A percentile compares a stretch with the other conserved stretches of the same genome.
Evolutionary conservation across 2,797 vertebrate genomes (phyloP).

Genomic region (Babyrousa celebensis): DNA sequence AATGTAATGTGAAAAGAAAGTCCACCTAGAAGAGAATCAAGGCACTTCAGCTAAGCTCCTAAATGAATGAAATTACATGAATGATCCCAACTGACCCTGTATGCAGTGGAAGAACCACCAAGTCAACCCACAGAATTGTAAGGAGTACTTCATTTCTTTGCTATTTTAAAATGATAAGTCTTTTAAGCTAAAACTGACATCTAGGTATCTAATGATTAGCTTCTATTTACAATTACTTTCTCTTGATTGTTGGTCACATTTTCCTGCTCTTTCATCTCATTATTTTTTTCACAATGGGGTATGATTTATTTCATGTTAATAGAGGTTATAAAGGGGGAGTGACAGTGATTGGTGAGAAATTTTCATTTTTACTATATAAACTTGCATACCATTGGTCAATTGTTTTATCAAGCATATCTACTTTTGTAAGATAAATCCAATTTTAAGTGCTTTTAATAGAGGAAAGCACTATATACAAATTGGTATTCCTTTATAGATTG

Average conservation of each 20-base stretch:
- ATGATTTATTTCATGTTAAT: not conserved
- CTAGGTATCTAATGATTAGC: not conserved
- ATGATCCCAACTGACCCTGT: not conserved
- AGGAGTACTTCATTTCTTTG: not conserved
- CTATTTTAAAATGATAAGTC: constrained; percentile 10
- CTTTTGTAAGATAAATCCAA: not conserved
- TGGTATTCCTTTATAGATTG: not conserved
- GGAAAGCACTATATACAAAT: not conserved
- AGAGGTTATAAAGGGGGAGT: not conserved
- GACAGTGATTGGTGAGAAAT: not conserved
- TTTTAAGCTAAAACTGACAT: constrained; percentile 16
- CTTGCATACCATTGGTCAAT: not conserved
- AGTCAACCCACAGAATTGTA: not conserved
- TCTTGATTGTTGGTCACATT: not conserved
- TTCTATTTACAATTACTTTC: constrained; percentile 27
- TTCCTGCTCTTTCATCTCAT: not conserved
- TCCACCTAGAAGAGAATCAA: not conserved
- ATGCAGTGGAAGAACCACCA: not conserved
- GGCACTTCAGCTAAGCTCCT: not conserved
- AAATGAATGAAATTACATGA: not conserved
- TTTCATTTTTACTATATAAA: constrained; percentile 29
- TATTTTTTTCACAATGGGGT: not conserved
- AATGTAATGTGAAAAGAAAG: not conserved
- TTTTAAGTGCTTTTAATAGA: not conserved
- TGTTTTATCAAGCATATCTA: constrained; percentile 6